Percentiles rank a stretch among this genome's conserved stretches.
phyloP scores from a whole-genome alignment of 2,797 vertebrate species.

The Anomalospiza imberbis region DNA sequence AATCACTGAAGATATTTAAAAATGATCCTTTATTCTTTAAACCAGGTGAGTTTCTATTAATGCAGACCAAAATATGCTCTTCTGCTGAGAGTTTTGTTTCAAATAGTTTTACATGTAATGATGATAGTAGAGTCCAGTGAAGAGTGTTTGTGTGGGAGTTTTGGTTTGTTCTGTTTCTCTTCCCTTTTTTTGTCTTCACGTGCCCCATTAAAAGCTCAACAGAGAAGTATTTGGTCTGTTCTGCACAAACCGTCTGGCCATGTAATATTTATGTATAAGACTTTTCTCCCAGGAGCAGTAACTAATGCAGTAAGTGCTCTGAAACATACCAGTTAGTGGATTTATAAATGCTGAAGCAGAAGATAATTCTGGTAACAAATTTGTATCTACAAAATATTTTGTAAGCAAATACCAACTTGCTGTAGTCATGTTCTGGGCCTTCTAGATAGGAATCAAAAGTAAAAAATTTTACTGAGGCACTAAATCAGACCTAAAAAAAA shows the following conservation, averaged over 20 bases:
- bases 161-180: neutral
- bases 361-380: neutral
- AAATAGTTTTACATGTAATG: neutral
- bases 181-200: fast-evolving
- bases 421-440: neutral
- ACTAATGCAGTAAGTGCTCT: neutral
- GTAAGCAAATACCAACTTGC: neutral
- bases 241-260: neutral
- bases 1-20: slow-evolving; percentile 92
- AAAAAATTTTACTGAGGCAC: neutral
- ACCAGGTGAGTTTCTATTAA: slow-evolving; percentile 82
- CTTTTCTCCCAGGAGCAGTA: neutral
- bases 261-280: neutral
- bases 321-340: neutral
- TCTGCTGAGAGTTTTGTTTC: neutral
- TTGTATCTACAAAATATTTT: neutral
- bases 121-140: neutral
- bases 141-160: neutral
- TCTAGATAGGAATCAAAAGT: neutral
- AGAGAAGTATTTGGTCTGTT: neutral
- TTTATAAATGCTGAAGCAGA: neutral
- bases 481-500: neutral
- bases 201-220: neutral
- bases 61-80: neutral
- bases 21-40: slow-evolving; percentile 94